These are phyloP conservation scores for Coranthus polyacanthus DNA, from an alignment of 2,797 vertebrate species.

Conservation along the genomic window DNA sequence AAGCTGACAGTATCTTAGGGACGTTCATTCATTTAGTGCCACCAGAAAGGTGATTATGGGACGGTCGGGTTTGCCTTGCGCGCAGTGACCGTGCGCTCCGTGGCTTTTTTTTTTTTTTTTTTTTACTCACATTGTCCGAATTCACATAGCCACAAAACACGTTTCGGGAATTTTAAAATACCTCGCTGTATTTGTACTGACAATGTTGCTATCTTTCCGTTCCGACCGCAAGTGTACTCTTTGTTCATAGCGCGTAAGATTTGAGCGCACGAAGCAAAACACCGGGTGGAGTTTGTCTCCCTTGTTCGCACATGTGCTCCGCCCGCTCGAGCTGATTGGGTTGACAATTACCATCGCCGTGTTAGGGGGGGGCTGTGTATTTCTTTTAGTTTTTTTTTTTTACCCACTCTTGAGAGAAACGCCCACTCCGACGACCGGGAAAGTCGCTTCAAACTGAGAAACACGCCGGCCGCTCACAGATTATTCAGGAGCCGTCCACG, in stretches of 20 bases:
- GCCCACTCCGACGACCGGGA: slow-evolving; percentile 83
- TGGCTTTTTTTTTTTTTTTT: too few species aligned
- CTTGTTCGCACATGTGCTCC: slow-evolving; percentile 65
- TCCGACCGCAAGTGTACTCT: slow-evolving; percentile 40
- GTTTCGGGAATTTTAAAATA: too few species aligned
- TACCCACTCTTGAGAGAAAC: slow-evolving; percentile 69
- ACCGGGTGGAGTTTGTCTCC: slow-evolving; percentile 55
- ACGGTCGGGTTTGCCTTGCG: too few species aligned
- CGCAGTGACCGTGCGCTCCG: too few species aligned
- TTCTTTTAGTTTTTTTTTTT: slow-evolving; percentile 13
- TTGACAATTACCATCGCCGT: slow-evolving; percentile 47
- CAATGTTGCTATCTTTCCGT: not conserved
- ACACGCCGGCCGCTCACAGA: slow-evolving; percentile 58
- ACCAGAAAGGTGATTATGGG: slow-evolving; percentile 5
- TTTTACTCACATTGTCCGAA: slow-evolving; percentile 16
- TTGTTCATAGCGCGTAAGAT: slow-evolving; percentile 62
- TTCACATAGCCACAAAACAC: not conserved
- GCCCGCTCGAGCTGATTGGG: slow-evolving; percentile 78
- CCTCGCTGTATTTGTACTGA: not conserved
- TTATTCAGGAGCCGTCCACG: slow-evolving; percentile 25
- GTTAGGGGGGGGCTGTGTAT: slow-evolving; percentile 9
- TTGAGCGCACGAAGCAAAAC: slow-evolving; percentile 31
- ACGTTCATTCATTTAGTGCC: slow-evolving; percentile 1
- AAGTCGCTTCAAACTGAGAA: slow-evolving; percentile 81
- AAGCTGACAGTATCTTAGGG: not conserved